Evolutionary conservation across 2,113 vertebrate species (phyloP).

Genomic region (Bagarius yarrelli): DNA sequence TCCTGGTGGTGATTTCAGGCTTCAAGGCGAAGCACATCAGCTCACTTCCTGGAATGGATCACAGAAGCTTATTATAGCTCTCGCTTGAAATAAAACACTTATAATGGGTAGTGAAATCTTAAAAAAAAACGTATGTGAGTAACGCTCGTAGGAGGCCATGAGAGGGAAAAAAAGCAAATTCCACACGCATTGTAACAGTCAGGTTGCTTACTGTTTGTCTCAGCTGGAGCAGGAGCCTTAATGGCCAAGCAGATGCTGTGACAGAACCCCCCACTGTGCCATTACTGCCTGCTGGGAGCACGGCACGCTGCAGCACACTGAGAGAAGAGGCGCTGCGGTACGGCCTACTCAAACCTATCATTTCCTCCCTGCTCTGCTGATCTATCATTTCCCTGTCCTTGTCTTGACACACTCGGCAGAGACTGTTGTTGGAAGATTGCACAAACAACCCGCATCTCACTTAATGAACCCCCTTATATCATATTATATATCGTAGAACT

Average conservation of each 20-base stretch:
- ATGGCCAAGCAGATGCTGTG: conserved; percentile 39
- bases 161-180: background rate
- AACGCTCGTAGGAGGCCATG: conserved; percentile 2
- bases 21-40: background rate
- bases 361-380: conserved; percentile 91
- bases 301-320: conserved; percentile 15
- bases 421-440: conserved; percentile 83
- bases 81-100: conserved; percentile 5
- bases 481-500: background rate
- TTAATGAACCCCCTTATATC: conserved; percentile 17
- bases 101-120: conserved; percentile 1
- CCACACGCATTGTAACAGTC: conserved; percentile 13
- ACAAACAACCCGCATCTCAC: conserved; percentile 20
- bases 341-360: conserved; percentile 78
- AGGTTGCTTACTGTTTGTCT: conserved; percentile 24
- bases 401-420: conserved; percentile 81
- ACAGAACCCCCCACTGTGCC: conserved; percentile 35
- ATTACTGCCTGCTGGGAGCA: conserved; percentile 42
- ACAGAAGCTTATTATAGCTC: conserved; percentile 21
- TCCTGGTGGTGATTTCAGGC: background rate
- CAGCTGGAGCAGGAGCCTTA: conserved; percentile 26
- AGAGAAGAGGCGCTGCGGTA: conserved; percentile 59
- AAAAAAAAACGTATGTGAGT: background rate
- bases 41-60: background rate
- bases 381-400: conserved; percentile 98